phyloP scores from a whole-genome alignment of 2,888 invertebrate species.

The Cerceris ruficornis region DNA sequence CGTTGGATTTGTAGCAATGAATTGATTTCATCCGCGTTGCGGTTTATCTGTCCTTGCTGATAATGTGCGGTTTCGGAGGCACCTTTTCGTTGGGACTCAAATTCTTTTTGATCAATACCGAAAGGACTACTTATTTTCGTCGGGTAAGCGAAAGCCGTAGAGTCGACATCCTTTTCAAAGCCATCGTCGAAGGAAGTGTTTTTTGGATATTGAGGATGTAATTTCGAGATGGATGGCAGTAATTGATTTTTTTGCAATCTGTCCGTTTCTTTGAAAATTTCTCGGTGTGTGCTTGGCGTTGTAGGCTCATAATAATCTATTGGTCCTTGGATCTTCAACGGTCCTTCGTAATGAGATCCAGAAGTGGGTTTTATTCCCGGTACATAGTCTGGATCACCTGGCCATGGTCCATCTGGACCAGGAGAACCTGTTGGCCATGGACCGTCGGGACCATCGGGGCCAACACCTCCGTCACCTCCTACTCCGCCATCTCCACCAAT shows the following conservation, averaged over 20 bases:
- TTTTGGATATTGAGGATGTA: constrained; percentile 12
- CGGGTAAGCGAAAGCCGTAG: constrained; percentile 17
- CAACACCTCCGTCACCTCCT: constrained; percentile 71
- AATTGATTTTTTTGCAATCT: constrained; percentile 29
- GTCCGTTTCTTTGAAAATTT: neutral
- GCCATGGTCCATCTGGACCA: constrained; percentile 77
- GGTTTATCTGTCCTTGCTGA: constrained; percentile 7
- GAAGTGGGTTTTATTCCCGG: constrained; percentile 42
- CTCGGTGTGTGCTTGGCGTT: constrained; percentile 10
- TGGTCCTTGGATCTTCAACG: constrained; percentile 43
- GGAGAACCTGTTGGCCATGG: constrained; percentile 76
- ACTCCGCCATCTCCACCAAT: constrained; percentile 68
- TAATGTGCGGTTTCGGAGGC: neutral
- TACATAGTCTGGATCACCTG: constrained; percentile 78
- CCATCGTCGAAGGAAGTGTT: neutral
- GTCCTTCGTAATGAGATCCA: constrained; percentile 21
- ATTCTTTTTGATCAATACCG: constrained; percentile 3
- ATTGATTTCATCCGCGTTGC: constrained; percentile 54
- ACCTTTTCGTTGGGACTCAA: constrained; percentile 1
- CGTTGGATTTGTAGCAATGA: constrained; percentile 37
- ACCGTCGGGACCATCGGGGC: constrained; percentile 69
- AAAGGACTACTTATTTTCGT: constrained; percentile 34
- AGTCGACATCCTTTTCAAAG: constrained; percentile 22
- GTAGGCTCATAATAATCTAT: constrained; percentile 25
- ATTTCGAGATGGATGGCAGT: constrained; percentile 13